These are phyloP conservation scores for Lepilemur septentrionalis DNA, from an alignment of 2,797 vertebrate species.

Conservation along the genomic window DNA sequence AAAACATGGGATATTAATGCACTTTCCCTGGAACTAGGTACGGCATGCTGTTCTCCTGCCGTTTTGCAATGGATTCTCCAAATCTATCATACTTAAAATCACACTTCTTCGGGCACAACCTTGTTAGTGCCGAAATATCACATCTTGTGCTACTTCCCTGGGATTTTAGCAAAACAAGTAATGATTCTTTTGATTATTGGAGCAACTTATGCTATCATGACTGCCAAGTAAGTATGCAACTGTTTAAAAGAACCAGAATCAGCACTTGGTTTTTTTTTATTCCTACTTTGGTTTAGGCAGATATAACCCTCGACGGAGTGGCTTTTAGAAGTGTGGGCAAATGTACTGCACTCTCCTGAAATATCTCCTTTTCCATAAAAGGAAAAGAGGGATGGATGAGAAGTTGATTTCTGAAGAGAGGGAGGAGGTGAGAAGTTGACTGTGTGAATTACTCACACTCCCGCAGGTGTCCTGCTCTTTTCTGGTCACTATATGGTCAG, in stretches of 20 bases:
- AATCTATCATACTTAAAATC: slow-evolving; percentile 76
- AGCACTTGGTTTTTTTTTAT: neutral
- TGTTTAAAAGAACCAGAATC: slow-evolving; percentile 47
- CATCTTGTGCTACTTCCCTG: slow-evolving; percentile 54
- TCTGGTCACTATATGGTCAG: neutral
- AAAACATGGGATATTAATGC: slow-evolving; percentile 81
- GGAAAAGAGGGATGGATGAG: no score
- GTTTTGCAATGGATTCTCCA: slow-evolving; percentile 68
- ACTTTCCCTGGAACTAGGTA: slow-evolving; percentile 72
- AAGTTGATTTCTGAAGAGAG: neutral
- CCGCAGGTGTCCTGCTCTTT: neutral
- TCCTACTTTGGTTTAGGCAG: slow-evolving; percentile 10
- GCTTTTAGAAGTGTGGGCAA: neutral
- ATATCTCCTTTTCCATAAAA: neutral
- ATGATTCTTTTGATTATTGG: slow-evolving; percentile 71
- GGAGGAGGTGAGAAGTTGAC: neutral
- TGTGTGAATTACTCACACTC: neutral
- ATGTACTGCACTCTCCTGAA: no score
- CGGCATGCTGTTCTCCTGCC: slow-evolving; percentile 63
- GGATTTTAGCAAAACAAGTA: slow-evolving; percentile 75
- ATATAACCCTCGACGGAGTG: neutral
- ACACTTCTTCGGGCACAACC: slow-evolving; percentile 60
- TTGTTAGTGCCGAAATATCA: slow-evolving; percentile 69
- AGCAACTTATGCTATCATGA: slow-evolving; percentile 44
- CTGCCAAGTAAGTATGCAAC: slow-evolving; percentile 13